Evolutionary conservation across 2,888 invertebrate species (phyloP), one percentile per base, ranked within the genome.

Genomic region (Anodontia alba): DNA sequence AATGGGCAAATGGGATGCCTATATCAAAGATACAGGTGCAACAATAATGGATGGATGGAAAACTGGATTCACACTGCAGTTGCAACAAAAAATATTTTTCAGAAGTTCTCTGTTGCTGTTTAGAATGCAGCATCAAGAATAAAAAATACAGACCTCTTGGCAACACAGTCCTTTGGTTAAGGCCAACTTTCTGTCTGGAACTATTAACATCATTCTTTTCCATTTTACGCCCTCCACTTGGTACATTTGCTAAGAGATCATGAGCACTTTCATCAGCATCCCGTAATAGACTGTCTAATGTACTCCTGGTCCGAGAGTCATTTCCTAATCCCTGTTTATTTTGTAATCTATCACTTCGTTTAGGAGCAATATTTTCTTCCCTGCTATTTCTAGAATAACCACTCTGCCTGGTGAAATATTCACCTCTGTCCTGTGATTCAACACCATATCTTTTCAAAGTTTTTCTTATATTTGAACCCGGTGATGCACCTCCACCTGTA

Each of bases 281-380:
- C 51, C 70, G 74, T 33, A 89, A 68, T 33, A 89, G 73, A 66
- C 73, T 79, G 33, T 87, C 76, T 17, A 89, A 51, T 0, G 87
- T 85, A 57, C 74, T 74, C 26, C 82, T 77, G 12, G 84, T 86
- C 54, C 84, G 78, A 7, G 69, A 42, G 36, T 69, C 79, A 82
- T 76, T 82, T 5, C 57, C 80, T 3, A 38, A 42, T 23, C 70
- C 54, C 75, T 66, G 73, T 74, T 10, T 74, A 31, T 33, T 33
- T 62, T 62, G 62, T 62, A 33, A 62, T 7, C 7, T 23, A 36
- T 57, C 51, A 73, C 29, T 76, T 33, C 68, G 36, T 29, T 54
- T 46, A 29, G 62, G 33, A 17, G 62, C 33, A 62, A 20, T 3
- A 33, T 62, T 62, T 62, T 62, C 62, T 10, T 62, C 62, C 10